Conservation (phyloP, 2,797 vertebrate genomes). For the Falco cherrug region DNA sequence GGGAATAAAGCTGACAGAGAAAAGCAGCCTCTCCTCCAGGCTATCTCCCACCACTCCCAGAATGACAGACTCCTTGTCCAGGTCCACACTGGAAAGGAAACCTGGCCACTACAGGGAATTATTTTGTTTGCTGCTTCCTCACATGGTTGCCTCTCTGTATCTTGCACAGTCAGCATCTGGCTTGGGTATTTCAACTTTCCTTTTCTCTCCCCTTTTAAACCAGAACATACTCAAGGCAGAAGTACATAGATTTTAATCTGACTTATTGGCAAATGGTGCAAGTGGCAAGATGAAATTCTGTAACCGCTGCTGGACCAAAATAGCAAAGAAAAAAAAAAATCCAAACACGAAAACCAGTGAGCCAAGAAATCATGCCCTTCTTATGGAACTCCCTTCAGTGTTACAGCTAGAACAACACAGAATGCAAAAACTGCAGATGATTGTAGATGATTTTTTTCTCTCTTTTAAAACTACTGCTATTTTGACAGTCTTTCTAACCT, state of each 20-base stretch:
- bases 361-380: conserved; percentile 10
- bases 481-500: conserved; percentile 64
- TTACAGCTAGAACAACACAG: not conserved
- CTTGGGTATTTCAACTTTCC: not conserved
- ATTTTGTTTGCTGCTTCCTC: not conserved
- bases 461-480: conserved; percentile 41
- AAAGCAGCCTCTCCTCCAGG: not conserved
- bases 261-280: not conserved
- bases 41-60: not conserved
- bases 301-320: not conserved
- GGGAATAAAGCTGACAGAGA: not conserved
- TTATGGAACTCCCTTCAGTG: not conserved
- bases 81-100: not conserved
- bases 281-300: not conserved
- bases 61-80: not conserved
- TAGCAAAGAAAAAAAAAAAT: not conserved
- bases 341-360: not conserved
- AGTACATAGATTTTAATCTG: not conserved
- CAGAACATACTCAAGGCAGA: not conserved
- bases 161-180: not conserved
- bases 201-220: not conserved
- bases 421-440: conserved; percentile 1
- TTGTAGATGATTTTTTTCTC: not conserved
- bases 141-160: rapidly evolving
- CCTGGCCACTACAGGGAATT: not conserved